Evolutionary conservation across 2,888 invertebrate genomes (phyloP), one percentile per base, ranked within the genome.

Genomic region (Amphipyra tragopoginis): DNA sequence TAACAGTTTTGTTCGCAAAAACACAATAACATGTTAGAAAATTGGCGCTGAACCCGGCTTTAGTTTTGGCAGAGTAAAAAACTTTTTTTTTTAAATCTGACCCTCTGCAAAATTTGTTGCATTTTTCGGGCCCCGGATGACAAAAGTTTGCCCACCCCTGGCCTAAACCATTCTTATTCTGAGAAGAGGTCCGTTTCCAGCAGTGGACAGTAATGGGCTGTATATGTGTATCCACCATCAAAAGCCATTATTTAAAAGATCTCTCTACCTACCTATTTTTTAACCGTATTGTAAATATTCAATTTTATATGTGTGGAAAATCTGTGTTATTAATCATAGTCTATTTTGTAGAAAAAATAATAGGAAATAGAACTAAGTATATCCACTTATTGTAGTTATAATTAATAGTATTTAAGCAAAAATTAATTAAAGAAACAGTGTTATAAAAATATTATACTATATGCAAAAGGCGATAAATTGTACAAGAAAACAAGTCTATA

Each of bases 261-360:
- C 42, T 13, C 42, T 14, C 3, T 13, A 9, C 39, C 21, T 21
- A 21, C 21, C 21, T 42, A 2, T 8, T 53, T 68, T 21, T 57
- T 2, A 58, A 42, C 2, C 0, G 4, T 63, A 52, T 47, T 70
- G 75, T 75, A 75, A 64, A 75, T 75, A 75, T 61, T 69, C 11
- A 63, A 58, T 15, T 60, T 66, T 65, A 70, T 72, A 75, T 74
- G 74, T 76, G 75, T 76, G 74, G 50, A 70, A 65, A 67, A 79
- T 61, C 79, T 79, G 79, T 79, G 79, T 79, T 79, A 79, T 65
- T 79, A 79, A 66, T 62, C 39, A 58, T 71, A 77, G 60, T 65
- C 48, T 65, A 71, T 52, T 33, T 63, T 60, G 66, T 75, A 75
- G 72, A 52, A 47, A 52, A 47, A 39, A 44, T 53, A 47, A 40